These are phyloP conservation scores for Plumapathes pennacea DNA, from an alignment of 92 coral and sea anemone species.

Conservation along the genomic window DNA sequence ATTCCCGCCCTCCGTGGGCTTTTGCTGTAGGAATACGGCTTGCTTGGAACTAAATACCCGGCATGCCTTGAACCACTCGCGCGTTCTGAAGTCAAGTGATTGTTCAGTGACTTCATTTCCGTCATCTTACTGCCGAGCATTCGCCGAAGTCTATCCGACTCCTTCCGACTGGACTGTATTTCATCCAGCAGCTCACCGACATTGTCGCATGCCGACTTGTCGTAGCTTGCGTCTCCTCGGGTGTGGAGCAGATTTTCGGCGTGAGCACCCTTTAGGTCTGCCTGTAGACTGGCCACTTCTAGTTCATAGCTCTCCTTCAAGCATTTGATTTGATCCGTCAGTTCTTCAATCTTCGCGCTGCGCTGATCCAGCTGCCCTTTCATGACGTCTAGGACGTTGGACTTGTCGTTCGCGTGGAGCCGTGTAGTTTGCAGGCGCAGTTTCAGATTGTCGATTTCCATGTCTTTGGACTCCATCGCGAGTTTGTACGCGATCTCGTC, in stretches of 20 bases:
- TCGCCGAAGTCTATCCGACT: conserved; percentile 72
- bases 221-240: conserved; percentile 14
- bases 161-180: conserved; percentile 68
- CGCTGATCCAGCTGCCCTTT: conserved; percentile 74
- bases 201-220: conserved; percentile 1
- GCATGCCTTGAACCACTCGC: conserved; percentile 2
- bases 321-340: conserved; percentile 70
- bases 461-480: conserved; percentile 76
- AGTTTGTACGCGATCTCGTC: conserved; percentile 72
- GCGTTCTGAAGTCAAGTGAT: conserved; percentile 59
- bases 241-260: conserved; percentile 75
- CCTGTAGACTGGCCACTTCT: conserved; percentile 79
- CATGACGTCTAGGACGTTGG: conserved; percentile 66
- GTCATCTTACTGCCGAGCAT: conserved; percentile 70
- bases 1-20: too few relatives aligned
- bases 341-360: conserved; percentile 58
- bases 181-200: conserved; percentile 64
- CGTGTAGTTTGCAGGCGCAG: conserved; percentile 76
- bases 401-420: conserved; percentile 59
- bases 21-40: too few relatives aligned
- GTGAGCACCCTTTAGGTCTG: conserved; percentile 78
- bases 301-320: conserved; percentile 79
- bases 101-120: conserved; percentile 73
- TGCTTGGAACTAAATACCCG: too few relatives aligned
- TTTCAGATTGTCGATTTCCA: conserved; percentile 78